Conservation (phyloP, 2,888 invertebrate genomes). For the Harpagoxenus sublaevis region DNA sequence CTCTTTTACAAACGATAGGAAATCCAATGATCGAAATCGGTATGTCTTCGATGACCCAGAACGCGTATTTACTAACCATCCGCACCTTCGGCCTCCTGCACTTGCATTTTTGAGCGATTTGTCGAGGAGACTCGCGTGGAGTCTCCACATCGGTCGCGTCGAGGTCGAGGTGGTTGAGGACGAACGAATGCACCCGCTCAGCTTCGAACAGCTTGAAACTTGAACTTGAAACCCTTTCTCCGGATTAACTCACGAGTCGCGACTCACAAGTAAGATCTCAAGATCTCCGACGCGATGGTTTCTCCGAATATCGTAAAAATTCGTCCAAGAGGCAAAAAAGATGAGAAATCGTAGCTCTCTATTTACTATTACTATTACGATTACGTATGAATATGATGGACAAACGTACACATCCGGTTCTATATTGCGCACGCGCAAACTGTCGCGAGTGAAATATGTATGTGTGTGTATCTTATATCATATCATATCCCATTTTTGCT, state of each 20-base stretch:
- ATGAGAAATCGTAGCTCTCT: conserved; percentile 5
- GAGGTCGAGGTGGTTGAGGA: neutral
- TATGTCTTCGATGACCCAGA: neutral
- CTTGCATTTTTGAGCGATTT: conserved; percentile 75
- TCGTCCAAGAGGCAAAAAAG: conserved; percentile 60
- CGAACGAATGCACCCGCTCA: neutral
- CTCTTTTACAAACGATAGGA: neutral
- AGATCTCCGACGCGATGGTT: neutral
- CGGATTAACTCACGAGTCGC: neutral
- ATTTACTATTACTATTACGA: conserved; percentile 39
- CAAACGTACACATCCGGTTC: conserved; percentile 70
- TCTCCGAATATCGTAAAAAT: conserved; percentile 41
- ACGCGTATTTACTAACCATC: conserved; percentile 75
- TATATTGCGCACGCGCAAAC: conserved; percentile 5
- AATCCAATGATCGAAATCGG: neutral
- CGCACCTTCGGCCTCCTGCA: conserved; percentile 79
- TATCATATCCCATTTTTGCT: no score
- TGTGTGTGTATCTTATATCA: no score
- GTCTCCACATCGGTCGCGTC: conserved; percentile 36
- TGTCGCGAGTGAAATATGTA: no score
- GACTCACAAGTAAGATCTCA: neutral
- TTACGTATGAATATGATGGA: conserved; percentile 35
- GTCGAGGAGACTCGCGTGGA: conserved; percentile 53
- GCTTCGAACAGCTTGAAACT: neutral
- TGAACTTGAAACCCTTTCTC: no score